Evolutionary conservation across 1,140 invertebrate species (phyloP), one percentile per base, ranked within the genome.

Genomic region (Cydia pomonella): DNA sequence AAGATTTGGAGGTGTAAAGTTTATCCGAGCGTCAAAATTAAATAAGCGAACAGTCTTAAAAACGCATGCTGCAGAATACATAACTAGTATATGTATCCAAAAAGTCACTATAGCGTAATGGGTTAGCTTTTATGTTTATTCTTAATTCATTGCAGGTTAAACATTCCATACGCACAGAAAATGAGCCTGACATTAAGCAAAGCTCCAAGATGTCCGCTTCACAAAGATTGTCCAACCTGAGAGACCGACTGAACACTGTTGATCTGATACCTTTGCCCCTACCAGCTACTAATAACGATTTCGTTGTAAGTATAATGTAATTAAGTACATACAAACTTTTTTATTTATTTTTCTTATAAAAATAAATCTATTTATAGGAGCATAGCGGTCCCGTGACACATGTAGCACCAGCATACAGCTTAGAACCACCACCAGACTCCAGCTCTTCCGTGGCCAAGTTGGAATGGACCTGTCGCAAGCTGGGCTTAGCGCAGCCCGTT

Each of bases 391-490:
- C 87, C n/a, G 83, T 90, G 3, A 78, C 81, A 21, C 80, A 84
- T 73, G 85, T 84, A 69, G 83, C 73, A 7, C 82, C 82, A 1
- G 82, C 84, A 9, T 77, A 84, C 73, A 85, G 81, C 47, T 76
- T 92, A 64, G 91, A 92, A 74, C 89, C 88, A 12, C 90, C 91
- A 23, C 88, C 90, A 25, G 87, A 90, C 72, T 85, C 86, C 6
- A 82, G 84, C 33, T 86, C 89, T 41, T 83, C 88, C 0, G 83
- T 89, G 27, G 81, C 77, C 6, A 92, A 90, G 82, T 75, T 93
- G 38, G 90, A 90, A 75, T 93, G 90, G 90, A 91, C 85, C 7
- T 92, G 91, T 80, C 85, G 83, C 44, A 91, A 90, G 80, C 76
- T 93, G 10, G 90, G 90, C 12, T 79, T 92, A n/a, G 87, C 87